Base-by-base conservation (phyloP, 1,140 invertebrate species). In the Yoshiicerus persimilis region DNA sequence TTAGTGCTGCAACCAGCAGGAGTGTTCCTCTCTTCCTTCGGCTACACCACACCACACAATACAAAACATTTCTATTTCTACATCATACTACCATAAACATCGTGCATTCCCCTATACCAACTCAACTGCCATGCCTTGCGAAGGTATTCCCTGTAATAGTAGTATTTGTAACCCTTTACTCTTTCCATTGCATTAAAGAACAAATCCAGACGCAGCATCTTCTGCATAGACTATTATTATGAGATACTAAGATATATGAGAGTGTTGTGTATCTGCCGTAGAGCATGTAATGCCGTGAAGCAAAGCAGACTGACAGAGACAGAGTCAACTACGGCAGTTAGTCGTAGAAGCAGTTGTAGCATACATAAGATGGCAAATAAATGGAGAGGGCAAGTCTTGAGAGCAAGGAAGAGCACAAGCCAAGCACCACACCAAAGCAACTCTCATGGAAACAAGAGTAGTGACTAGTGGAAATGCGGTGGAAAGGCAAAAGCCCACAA, bases 401-500 rank as follows among this genome's bases (percentile, higher is more conserved):
- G 47, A 56, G 5, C 16, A 56, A 20, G 38, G 9, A 20, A 56
- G 47, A 16, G 47, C 16, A 4, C 27, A 70, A 30, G 66, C 9
- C 66, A 70, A 70, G 66, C 27, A 70, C 23, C 66, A 70, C 27
- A 47, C 66, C 10, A 70, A 70, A 23, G 16, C 10, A 30, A 70
- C 66, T 32, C 25, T 30, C 25, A 70, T 30, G 30, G 66, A 83
- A 83, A 83, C 77, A 83, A 83, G 77, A 83, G 77, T 83, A 83
- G 77, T 41, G 77, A 83, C 13, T 41, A 36, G 38, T 41, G n/a
- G 77, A 83, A 83, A 85, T 32, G 41, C 47, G 47, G 84, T 66
- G 66, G 66, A 87, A 87, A 87, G 87, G 64, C 80, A 70, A 84
- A 88, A 88, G 83, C 87, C 84, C 62, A 86, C 87, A 88, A 88